Conservation (phyloP, 2,888 invertebrate genomes). For the Papilio gigon region DNA sequence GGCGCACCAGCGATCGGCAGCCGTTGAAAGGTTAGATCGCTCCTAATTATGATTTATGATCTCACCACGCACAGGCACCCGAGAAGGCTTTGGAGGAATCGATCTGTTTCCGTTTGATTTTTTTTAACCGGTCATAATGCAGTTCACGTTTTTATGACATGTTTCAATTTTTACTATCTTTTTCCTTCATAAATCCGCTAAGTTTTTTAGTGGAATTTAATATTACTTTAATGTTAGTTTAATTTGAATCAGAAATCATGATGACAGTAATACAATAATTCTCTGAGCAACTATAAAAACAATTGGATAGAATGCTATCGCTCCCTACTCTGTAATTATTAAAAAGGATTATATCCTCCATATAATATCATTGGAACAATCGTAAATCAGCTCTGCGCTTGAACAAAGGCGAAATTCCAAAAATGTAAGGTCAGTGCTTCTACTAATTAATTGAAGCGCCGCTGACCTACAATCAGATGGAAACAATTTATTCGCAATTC, state of each 20-base stretch:
- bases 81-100: slow-evolving; percentile 36
- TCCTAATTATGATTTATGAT: slow-evolving; percentile 78
- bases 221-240: no score
- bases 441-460: slow-evolving; percentile 55
- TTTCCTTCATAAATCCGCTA: neutral
- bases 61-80: slow-evolving; percentile 30
- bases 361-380: slow-evolving; percentile 33
- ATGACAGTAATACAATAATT: no score
- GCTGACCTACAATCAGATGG: slow-evolving; percentile 55
- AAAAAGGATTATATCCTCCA: slow-evolving; percentile 21
- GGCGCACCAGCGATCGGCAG: slow-evolving; percentile 73
- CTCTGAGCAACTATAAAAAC: neutral
- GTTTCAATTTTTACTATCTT: neutral
- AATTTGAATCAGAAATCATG: no score
- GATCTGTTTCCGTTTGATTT: slow-evolving; percentile 37
- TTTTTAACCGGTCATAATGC: slow-evolving; percentile 52
- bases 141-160: slow-evolving; percentile 56
- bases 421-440: slow-evolving; percentile 42
- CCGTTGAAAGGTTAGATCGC: slow-evolving; percentile 70
- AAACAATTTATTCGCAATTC: slow-evolving; percentile 57
- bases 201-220: no score
- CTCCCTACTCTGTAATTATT: neutral
- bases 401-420: slow-evolving; percentile 28
- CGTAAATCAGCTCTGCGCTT: slow-evolving; percentile 2
- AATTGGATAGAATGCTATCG: neutral